Conservation (phyloP, 2,797 vertebrate species). For the Heterohyrax brucei region DNA sequence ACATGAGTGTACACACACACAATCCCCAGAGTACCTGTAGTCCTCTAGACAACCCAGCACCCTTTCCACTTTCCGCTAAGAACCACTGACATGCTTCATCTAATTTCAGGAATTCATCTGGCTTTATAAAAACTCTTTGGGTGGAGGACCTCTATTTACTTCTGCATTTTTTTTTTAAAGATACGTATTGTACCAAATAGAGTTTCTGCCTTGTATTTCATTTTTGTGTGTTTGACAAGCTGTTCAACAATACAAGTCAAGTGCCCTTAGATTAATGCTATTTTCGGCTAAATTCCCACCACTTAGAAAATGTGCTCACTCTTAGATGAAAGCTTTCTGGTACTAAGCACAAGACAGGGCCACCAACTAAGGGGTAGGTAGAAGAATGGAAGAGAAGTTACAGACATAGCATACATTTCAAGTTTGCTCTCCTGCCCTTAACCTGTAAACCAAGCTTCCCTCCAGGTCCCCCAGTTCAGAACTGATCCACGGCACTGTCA, state of each 20-base stretch:
- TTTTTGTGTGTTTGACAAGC: background rate
- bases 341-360: background rate
- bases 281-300: slow-evolving; percentile 29
- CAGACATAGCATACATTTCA: background rate
- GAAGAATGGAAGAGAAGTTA: background rate
- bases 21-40: background rate
- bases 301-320: background rate
- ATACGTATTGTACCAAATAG: background rate
- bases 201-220: slow-evolving; percentile 2
- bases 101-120: slow-evolving; percentile 38
- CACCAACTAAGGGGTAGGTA: too few relatives aligned
- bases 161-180: background rate
- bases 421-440: too few relatives aligned
- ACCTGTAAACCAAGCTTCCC: background rate
- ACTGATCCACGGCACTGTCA: too few relatives aligned
- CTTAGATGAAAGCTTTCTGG: background rate
- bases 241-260: background rate
- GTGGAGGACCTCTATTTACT: background rate
- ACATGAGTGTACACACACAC: too few relatives aligned
- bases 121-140: background rate
- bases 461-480: background rate
- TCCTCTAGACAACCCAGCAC: background rate
- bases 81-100: background rate
- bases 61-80: background rate
- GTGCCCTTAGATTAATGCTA: background rate